Conservation (phyloP, 2,888 invertebrate genomes). For the Euclidia mi region DNA sequence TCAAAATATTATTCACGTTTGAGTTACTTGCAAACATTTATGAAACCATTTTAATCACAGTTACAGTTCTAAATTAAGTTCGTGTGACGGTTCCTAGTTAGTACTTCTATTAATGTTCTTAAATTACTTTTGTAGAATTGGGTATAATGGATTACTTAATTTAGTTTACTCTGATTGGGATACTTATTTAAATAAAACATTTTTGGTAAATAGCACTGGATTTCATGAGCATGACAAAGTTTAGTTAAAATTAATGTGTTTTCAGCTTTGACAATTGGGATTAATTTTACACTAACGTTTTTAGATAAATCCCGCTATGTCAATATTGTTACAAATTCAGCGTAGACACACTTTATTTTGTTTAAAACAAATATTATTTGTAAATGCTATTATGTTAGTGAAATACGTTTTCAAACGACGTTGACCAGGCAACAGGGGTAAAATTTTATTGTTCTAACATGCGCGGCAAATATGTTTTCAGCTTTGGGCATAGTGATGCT, state of each 20-base stretch:
- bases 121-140: background rate
- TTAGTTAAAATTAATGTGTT: too few species aligned
- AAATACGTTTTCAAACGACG: constrained; percentile 36
- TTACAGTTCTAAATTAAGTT: constrained; percentile 30
- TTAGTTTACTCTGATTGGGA: constrained; percentile 2
- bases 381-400: too few species aligned
- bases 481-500: constrained; percentile 95
- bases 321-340: too few species aligned
- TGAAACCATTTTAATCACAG: constrained; percentile 25
- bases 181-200: background rate
- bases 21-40: constrained; percentile 29
- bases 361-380: too few species aligned
- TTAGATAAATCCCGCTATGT: too few species aligned
- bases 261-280: too few species aligned
- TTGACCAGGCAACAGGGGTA: constrained; percentile 94
- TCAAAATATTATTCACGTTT: constrained; percentile 36
- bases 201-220: background rate
- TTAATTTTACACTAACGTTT: too few species aligned
- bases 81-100: constrained; percentile 12
- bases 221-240: too few species aligned
- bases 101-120: constrained; percentile 2
- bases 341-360: too few species aligned
- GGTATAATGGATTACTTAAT: constrained; percentile 11
- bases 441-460: too few species aligned
- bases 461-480: constrained; percentile 98